Base-by-base conservation (phyloP, 2,113 vertebrate genomes). In the Rostratula benghalensis region DNA sequence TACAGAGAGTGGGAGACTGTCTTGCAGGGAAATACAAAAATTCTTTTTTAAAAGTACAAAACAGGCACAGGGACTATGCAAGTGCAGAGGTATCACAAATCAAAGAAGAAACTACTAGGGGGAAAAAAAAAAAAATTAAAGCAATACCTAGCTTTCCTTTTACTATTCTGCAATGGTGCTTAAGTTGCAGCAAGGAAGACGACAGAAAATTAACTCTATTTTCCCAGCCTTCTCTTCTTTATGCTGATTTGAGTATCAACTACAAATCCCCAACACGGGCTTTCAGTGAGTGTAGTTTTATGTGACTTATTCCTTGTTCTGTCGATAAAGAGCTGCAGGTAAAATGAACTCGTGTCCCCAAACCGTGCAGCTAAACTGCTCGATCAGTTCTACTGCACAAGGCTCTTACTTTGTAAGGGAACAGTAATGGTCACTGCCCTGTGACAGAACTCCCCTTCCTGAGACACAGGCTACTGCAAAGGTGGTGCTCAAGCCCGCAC, bases 311-410 rank as follows among this genome's bases (percentile, higher is more conserved):
- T 74, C 24, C 41, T 50, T 10, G 22, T 70, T 81, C 87, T 67
- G 31, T 6, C 87, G 69, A 43, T 45, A 19, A 89, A 75, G 46
- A 54, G 13, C 22, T 75, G n/a, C 21, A 82, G 31, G 8, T 46
- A 85, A 63, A 92, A 74, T 4, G 17, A 59, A 33, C 27, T 25
- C 21, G 14, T 10, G 21, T 51, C 25, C 35, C 20, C 35, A 70
- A 20, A 24, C 22, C 41, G n/a, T 7, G 25, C 30, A 79, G 24
- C 11, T 57, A 35, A 41, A 83, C 46, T 1, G 16, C 31, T 33
- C 1, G 0, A 7, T 8, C n/a, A 68, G 28, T 19, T 86, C 50
- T 33, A 37, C 35, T 14, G 17, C 28, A 35, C 3, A 0, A 10
- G 48, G 63, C 7, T 68, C 61, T 53, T 7, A 5, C 8, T 67